phyloP scores from a whole-genome alignment of 2,797 vertebrate species.

The Lacerta viridis region DNA sequence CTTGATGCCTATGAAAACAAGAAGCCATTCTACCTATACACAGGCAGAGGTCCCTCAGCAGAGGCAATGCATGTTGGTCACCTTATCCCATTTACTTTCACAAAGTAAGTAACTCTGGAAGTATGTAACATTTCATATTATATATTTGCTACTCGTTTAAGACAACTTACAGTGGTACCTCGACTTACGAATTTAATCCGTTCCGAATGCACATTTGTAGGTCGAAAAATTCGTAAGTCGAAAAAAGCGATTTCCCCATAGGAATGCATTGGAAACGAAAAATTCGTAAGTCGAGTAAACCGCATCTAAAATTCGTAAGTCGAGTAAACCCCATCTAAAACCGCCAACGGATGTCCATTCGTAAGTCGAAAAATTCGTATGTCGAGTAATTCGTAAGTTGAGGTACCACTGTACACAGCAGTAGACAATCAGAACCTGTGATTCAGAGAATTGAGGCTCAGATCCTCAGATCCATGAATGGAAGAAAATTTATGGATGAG shows the following conservation, averaged over 20 bases:
- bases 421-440: not conserved
- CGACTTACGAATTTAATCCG: too few relatives aligned
- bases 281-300: too few relatives aligned
- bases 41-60: conserved; percentile 95
- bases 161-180: not conserved
- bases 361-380: too few relatives aligned
- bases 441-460: not conserved
- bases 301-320: too few relatives aligned
- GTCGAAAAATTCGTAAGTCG: too few relatives aligned
- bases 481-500: not conserved
- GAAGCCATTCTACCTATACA: conserved; percentile 97
- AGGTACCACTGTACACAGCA: not conserved
- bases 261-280: too few relatives aligned
- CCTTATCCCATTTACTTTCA: conserved; percentile 96
- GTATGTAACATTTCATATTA: not conserved
- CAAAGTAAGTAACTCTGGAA: conserved; percentile 88
- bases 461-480: not conserved
- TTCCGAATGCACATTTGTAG: too few relatives aligned
- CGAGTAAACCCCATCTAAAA: too few relatives aligned
- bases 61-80: conserved; percentile 96
- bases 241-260: too few relatives aligned
- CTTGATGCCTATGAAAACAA: conserved; percentile 93
- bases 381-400: too few relatives aligned
- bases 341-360: too few relatives aligned
- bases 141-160: not conserved